Percentiles rank a stretch among this genome's conserved stretches.
Conservation (phyloP, 2,113 vertebrate species). For the Thamnophis sirtalis region DNA sequence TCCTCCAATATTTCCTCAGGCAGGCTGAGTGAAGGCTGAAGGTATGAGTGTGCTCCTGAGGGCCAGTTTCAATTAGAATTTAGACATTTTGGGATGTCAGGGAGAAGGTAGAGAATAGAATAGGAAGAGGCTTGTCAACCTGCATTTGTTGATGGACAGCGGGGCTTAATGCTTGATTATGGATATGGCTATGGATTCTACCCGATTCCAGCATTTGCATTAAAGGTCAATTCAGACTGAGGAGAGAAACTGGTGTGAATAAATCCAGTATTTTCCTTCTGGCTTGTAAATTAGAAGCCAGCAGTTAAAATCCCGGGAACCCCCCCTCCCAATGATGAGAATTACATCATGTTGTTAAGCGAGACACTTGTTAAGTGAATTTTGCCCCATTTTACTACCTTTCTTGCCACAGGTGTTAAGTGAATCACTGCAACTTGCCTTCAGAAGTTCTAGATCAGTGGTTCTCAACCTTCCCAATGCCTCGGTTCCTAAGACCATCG, state of each 20-base stretch:
- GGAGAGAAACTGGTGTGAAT: not conserved
- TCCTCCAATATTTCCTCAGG: constrained; percentile 2
- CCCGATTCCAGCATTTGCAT: not conserved
- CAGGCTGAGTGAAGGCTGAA: not conserved
- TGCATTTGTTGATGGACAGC: not conserved
- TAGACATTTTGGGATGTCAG: not conserved
- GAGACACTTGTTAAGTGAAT: too few species aligned
- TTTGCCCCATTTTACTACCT: too few species aligned
- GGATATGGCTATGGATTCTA: not conserved
- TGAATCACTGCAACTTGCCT: too few species aligned
- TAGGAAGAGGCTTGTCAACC: not conserved
- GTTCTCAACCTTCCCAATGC: too few species aligned
- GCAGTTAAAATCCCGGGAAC: not conserved
- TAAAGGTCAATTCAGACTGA: not conserved
- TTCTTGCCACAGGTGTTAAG: too few species aligned
- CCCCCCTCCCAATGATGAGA: not conserved
- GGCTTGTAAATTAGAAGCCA: not conserved
- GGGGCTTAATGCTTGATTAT: too few species aligned
- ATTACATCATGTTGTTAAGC: not conserved
- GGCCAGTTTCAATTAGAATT: constrained; percentile 3
- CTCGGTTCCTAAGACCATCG: too few species aligned
- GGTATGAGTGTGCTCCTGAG: not conserved
- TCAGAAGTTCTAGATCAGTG: too few species aligned
- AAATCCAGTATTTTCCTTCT: not conserved
- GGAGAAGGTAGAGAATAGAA: too few species aligned